phyloP scores from a whole-genome alignment of 2,888 invertebrate genomes.

The Brachycybe producta region DNA sequence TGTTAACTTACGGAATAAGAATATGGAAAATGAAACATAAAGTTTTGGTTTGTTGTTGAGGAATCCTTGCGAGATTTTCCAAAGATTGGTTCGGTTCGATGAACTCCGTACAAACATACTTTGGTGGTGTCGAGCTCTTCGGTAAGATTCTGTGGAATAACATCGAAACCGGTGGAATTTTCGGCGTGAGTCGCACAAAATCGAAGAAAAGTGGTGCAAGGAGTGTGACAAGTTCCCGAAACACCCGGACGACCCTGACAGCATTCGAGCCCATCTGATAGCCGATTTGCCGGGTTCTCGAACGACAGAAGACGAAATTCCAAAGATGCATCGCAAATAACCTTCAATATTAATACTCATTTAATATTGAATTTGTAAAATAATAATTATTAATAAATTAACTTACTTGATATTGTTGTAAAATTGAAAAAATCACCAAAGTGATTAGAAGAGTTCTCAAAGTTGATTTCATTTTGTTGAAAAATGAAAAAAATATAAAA shows the following conservation, averaged over 20 bases:
- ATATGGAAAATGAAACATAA: slow-evolving; percentile 32
- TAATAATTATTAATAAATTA: neutral
- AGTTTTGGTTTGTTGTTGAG: slow-evolving; percentile 21
- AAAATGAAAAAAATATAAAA: too few species aligned
- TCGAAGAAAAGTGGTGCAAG: slow-evolving; percentile 22
- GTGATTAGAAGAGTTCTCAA: too few species aligned
- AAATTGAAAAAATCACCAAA: too few species aligned
- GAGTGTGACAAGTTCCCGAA: slow-evolving; percentile 14
- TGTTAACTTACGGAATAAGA: slow-evolving; percentile 34
- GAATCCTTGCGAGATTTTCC: slow-evolving; percentile 19
- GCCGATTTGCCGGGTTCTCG: slow-evolving; percentile 18
- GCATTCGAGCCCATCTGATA: slow-evolving; percentile 19
- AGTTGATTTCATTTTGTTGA: too few species aligned
- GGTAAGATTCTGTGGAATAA: too few species aligned
- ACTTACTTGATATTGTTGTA: neutral
- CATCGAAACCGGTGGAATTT: too few species aligned
- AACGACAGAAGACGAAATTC: slow-evolving; percentile 21
- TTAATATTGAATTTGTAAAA: neutral
- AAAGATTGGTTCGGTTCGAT: slow-evolving; percentile 23
- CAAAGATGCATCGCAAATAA: slow-evolving; percentile 21
- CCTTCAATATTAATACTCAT: slow-evolving; percentile 6
- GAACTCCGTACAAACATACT: slow-evolving; percentile 22
- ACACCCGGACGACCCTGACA: slow-evolving; percentile 1
- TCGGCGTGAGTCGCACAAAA: slow-evolving; percentile 15
- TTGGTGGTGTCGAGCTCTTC: neutral